A percentile compares a stretch with the other conserved stretches of the same genome.
These are phyloP conservation scores for Desoria tigrina DNA, from an alignment of 2,888 invertebrate genomes.

Conservation along the genomic window DNA sequence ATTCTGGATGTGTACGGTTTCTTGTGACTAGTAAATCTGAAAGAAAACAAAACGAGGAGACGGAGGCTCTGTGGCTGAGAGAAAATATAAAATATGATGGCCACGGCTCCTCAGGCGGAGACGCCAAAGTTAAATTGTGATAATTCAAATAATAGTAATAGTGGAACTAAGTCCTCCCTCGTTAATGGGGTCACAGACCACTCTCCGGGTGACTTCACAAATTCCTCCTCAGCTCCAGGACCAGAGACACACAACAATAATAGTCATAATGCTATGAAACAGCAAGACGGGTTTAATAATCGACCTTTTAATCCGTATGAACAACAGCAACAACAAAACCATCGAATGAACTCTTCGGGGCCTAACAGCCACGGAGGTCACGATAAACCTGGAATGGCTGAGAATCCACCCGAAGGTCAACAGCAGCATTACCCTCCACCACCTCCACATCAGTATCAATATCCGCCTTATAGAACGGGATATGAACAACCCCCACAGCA, in stretches of 20 bases:
- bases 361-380: neutral
- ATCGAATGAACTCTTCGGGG: slow-evolving; percentile 7
- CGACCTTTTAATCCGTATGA: slow-evolving; percentile 20
- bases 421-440: slow-evolving; percentile 42
- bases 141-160: slow-evolving; percentile 5
- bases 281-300: slow-evolving; percentile 18
- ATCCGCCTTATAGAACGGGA: slow-evolving; percentile 43
- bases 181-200: slow-evolving; percentile 3
- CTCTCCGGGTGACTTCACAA: slow-evolving; percentile 6
- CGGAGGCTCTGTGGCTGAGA: neutral
- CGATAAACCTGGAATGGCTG: slow-evolving; percentile 3
- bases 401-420: slow-evolving; percentile 7
- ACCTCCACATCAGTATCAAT: slow-evolving; percentile 39
- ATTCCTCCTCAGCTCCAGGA: neutral
- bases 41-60: no score
- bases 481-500: slow-evolving; percentile 40
- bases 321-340: neutral
- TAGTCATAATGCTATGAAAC: slow-evolving; percentile 24
- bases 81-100: slow-evolving; percentile 26
- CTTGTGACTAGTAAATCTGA: no score
- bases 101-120: slow-evolving; percentile 43
- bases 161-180: slow-evolving; percentile 5
- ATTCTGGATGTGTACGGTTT: no score
- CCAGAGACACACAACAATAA: slow-evolving; percentile 6
- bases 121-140: slow-evolving; percentile 38